Base-by-base conservation (phyloP, 2,113 vertebrate genomes). In the Panthera uncia region DNA sequence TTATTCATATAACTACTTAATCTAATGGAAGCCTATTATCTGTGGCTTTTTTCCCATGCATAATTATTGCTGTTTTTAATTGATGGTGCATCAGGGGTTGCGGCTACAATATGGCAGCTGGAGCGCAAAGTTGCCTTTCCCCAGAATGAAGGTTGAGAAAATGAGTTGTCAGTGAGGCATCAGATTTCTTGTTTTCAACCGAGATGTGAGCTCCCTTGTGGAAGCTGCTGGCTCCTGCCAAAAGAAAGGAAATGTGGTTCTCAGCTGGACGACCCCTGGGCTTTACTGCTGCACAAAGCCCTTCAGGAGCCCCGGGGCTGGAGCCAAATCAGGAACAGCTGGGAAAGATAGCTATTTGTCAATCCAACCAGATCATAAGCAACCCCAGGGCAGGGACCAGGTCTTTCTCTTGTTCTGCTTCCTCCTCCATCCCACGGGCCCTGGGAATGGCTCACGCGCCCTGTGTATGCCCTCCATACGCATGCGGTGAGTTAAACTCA, bases 1-100 rank as follows among this genome's bases (percentile, higher is more conserved):
- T 98, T 97, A 98, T 98, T 98, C 98, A 97, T 98, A 98, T 98
- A 98, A 98, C 98, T 99, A 98, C 98, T 99, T 99, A 98, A 98
- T 98, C 98, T 98, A 99, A 99, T 99, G 98, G 98, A 98, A 98
- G 96, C 98, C 96, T 98, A 98, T 99, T 99, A 98, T 98, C 98
- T 98, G 98, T 98, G 98, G 98, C 27, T 98, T 98, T 98, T 98
- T 98, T 95, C 98, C 98, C 98, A 91, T 98, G 98, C 97, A 98
- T 98, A 98, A 98, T 99, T 98, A 99, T 98, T 97, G 98, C 98
- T 98, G 98, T 98, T 98, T 98, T 98, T 98, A 99, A 99, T 97
- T 98, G 98, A 98, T 98, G 91, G 98, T 97, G 97, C 98, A 98
- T 98, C 98, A 97, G 98, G 97, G 98, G 97, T 98, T 98, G 98